Evolutionary conservation across 2,797 vertebrate genomes (phyloP).

Genomic region (Nannoperca australis): DNA sequence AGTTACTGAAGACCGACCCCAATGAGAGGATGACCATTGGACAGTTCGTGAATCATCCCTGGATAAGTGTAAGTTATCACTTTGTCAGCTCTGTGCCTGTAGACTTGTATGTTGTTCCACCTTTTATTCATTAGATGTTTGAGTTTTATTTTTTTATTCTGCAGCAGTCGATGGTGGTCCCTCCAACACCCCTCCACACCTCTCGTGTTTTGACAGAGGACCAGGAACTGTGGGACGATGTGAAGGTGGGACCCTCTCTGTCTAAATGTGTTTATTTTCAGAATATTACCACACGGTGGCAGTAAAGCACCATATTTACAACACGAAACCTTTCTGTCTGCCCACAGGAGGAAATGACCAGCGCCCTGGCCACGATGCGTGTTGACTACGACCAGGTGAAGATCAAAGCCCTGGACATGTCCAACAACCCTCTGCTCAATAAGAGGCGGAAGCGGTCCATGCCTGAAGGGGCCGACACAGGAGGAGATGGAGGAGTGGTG

Average conservation of each 20-base stretch:
- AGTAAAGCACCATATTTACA: conserved; percentile 20
- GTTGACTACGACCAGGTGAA: conserved; percentile 99
- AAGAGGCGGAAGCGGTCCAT: conserved; percentile 94
- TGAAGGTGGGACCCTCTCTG: conserved; percentile 88
- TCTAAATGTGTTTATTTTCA: background rate
- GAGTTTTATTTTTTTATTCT: conserved; percentile 31
- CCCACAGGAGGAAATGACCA: conserved; percentile 96
- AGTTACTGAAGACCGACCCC: conserved; percentile 95
- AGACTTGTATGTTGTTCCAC: background rate
- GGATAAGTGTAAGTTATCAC: conserved; percentile 92
- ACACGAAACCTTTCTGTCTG: background rate
- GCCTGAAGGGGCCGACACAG: conserved; percentile 73
- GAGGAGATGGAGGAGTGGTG: conserved; percentile 25
- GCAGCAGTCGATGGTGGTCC: conserved; percentile 95
- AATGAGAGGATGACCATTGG: conserved; percentile 94
- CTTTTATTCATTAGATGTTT: conserved; percentile 23
- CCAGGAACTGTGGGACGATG: conserved; percentile 96
- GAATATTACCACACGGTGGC: conserved; percentile 60
- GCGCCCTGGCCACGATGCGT: conserved; percentile 96
- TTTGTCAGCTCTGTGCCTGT: background rate
- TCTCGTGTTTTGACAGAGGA: conserved; percentile 94
- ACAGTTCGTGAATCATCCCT: conserved; percentile 96
- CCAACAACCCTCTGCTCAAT: conserved; percentile 95
- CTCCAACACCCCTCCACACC: conserved; percentile 95
- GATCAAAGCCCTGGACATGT: conserved; percentile 97